A percentile compares a stretch with the other conserved stretches of the same genome.
Evolutionary conservation across 53 echinoderm and acorn worm genomes (phyloP).

Genomic region (Mesocentrotus franciscanus): DNA sequence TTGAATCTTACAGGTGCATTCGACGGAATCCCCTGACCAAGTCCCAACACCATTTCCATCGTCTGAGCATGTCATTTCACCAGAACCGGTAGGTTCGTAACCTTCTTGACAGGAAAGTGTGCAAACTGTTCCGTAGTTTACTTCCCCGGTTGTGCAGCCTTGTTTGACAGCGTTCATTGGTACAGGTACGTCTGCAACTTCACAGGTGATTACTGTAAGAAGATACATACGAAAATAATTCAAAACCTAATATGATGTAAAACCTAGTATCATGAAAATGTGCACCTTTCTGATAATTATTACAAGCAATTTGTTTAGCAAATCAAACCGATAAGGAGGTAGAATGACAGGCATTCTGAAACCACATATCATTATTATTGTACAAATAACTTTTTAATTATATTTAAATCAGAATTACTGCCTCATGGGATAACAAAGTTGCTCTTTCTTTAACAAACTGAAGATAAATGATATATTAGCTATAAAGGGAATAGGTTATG

Average conservation of each 20-base stretch:
- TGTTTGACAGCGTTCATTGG: not conserved
- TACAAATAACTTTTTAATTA: too few relatives aligned
- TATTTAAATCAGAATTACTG: too few relatives aligned
- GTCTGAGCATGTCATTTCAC: not conserved
- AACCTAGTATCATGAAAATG: too few relatives aligned
- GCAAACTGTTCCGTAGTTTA: not conserved
- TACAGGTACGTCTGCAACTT: not conserved
- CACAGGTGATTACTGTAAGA: not conserved
- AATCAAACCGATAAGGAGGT: not conserved
- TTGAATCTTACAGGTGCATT: not conserved
- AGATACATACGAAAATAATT: not conserved
- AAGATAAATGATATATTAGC: too few relatives aligned
- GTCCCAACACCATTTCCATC: not conserved
- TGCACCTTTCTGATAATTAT: too few relatives aligned
- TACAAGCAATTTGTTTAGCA: too few relatives aligned
- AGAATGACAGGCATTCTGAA: not conserved
- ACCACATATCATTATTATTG: too few relatives aligned
- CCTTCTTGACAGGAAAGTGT: not conserved
- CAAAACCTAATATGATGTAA: not conserved
- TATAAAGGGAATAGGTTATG: too few relatives aligned
- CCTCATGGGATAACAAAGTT: too few relatives aligned
- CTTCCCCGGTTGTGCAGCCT: not conserved
- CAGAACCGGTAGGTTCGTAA: not conserved
- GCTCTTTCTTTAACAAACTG: too few relatives aligned
- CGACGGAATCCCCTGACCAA: not conserved